A percentile compares a stretch with the other conserved stretches of the same genome.
Conservation (phyloP, 2,113 vertebrate species). For the Monarcha castaneiventris region DNA sequence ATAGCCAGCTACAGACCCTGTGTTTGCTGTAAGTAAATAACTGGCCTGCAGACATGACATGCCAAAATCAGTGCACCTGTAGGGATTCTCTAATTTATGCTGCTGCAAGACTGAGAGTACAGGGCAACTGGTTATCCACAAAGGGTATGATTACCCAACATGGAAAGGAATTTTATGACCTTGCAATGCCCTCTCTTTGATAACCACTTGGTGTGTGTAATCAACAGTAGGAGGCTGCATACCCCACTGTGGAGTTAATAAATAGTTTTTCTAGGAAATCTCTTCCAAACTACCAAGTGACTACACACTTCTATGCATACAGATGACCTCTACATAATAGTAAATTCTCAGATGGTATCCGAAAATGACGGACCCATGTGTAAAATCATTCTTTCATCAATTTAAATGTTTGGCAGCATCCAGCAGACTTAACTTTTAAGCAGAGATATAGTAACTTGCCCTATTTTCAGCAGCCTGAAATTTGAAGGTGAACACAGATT, state of each 20-base stretch:
- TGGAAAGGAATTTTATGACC: background rate
- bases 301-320: background rate
- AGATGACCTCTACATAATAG: slow-evolving; percentile 3
- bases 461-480: slow-evolving; percentile 4
- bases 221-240: background rate
- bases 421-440: slow-evolving; percentile 26
- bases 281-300: background rate
- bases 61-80: background rate
- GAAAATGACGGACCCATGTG: background rate
- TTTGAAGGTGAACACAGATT: slow-evolving; percentile 55
- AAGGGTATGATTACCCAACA: slow-evolving; percentile 8
- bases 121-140: background rate
- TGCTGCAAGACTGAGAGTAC: background rate
- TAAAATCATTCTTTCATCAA: slow-evolving; percentile 26
- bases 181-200: background rate
- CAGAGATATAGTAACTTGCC: background rate
- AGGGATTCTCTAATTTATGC: background rate
- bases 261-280: slow-evolving; percentile 38
- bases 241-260: slow-evolving; percentile 25
- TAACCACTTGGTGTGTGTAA: background rate
- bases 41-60: background rate
- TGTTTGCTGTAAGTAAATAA: background rate
- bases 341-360: slow-evolving; percentile 18
- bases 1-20: background rate
- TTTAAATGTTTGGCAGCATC: slow-evolving; percentile 22